Conservation (phyloP, 2,888 invertebrate species). For the Antitype chi region DNA sequence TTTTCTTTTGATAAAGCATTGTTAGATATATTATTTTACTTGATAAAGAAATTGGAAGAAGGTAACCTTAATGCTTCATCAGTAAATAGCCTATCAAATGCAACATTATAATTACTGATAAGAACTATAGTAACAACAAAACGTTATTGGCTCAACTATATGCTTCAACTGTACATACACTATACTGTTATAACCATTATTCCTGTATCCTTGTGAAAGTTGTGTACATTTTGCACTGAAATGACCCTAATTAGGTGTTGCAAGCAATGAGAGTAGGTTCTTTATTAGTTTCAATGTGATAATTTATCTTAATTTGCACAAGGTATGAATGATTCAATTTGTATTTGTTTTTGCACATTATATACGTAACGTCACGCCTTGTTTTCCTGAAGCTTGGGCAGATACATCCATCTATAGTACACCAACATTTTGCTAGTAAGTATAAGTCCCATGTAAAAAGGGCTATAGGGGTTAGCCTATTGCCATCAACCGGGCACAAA, state of each 20-base stretch:
- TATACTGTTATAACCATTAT: not conserved
- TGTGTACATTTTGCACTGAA: not conserved
- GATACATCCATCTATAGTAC: too few relatives aligned
- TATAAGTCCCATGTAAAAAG: too few relatives aligned
- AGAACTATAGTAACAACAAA: not conserved
- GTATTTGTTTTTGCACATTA: constrained; percentile 15
- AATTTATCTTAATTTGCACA: constrained; percentile 41
- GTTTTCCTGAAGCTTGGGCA: too few relatives aligned
- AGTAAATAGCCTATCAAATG: constrained; percentile 16
- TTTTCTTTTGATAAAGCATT: not conserved
- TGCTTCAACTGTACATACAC: not conserved
- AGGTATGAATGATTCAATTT: constrained; percentile 23
- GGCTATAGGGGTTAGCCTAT: too few relatives aligned
- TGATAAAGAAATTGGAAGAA: not conserved
- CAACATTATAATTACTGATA: constrained; percentile 25
- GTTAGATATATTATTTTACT: not conserved
- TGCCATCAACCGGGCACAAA: too few relatives aligned
- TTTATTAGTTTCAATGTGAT: constrained; percentile 44
- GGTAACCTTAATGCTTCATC: not conserved
- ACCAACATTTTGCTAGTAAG: too few relatives aligned
- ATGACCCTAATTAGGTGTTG: constrained; percentile 18
- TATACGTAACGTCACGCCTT: too few relatives aligned
- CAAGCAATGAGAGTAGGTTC: constrained; percentile 11
- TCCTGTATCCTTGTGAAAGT: constrained; percentile 7
- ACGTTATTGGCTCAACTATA: not conserved